Base-by-base conservation (phyloP, 2,888 invertebrate genomes). In the Caenorhabditis doughertyi region DNA sequence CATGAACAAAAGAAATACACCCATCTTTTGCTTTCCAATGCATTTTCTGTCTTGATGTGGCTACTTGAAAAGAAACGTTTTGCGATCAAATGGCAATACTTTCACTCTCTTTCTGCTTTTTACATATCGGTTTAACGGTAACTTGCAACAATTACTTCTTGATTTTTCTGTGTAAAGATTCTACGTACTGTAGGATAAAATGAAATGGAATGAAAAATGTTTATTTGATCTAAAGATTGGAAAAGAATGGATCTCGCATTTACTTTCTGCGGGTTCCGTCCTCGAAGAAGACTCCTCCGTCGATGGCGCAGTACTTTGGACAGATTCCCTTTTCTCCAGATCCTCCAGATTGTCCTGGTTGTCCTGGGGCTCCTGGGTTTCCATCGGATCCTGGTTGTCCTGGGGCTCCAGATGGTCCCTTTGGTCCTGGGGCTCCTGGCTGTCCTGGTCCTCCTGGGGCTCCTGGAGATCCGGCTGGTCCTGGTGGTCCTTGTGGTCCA, bases 211-310 rank as follows among this genome's bases (percentile, higher is more conserved):
- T 72, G 72, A 25, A 47, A 71, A 71, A 18, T 39, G 47, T 58
- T 71, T 71, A 58, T 58, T 71, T 21, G 35, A 58, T 49, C 32
- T 32, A 47, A 44, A 9, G 21, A 21, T 32, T 21, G 16, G 55
- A 39, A 21, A 56, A 9, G 44, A 62, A 25, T 9, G 21, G 29
- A 21, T 39, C n/a, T 35, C 55, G 18, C 49, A 60, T 68, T 79
- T 83, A 73, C 70, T 77, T 83, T 76, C 80, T 83, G 77, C 83
- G 73, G 79, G 89, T 88, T 83, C 89, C 89, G 84, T 89, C 89
- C 84, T 89, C 89, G 89, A 89, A 89, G 88, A 89, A 89, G 83
- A 89, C 89, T 80, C 89, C 89, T 56, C 89, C 89, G 77, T 89
- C 89, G 86, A 89, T 87, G 84, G 89, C 89, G 82, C 89, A 89